Base-by-base conservation (phyloP, 2,888 invertebrate species). In the Drosophila helvetica region DNA sequence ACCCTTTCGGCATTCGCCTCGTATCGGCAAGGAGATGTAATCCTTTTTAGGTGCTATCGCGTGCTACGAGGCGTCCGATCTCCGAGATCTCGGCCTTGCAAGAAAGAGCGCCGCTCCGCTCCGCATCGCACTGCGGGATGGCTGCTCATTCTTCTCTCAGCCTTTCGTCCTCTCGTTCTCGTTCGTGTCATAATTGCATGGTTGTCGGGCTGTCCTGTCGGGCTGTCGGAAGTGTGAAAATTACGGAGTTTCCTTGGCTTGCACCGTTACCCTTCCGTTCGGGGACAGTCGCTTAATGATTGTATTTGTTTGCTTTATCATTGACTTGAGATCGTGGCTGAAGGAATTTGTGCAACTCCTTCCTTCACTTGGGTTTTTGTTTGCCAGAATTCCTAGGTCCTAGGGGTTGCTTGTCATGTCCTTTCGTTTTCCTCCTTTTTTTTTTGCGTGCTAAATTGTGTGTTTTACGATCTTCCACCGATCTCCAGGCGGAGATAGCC, bases 161-260 rank as follows among this genome's bases (percentile, higher is more conserved):
- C 19, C 19, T 19, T 2, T 19, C 19, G 1, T 22, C 22, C 19
- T 12, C 33, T 38, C 7, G 38, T 38, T 15, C n/a, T n/a, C 59
- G 47, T 56, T 61, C 79, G 88, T 85, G 88, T 84, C 87, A 86
- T 86, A 86, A 86, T 86, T 86, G 88, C 85, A 88, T 74, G 81
- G 79, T 74, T 78, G 73, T 67, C 56, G 61, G 61, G 48, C 45
- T 10, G 33, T 30, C 30, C 9, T 2, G 30, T 62, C 38, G 22
- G 17, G 58, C 17, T 18, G 56, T 56, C 33, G 70, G 80, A 86
- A 84, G 85, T 88, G 83, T 88, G 84, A 88, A 88, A 85, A 88
- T 88, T 88, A 83, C 77, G 74, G 87, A 77, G 64, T 75, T 80
- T 77, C 74, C 61, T 46, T 55, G 1, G 55, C 54, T 33, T 12